phyloP scores from a whole-genome alignment of 2,888 invertebrate species.

The Euzophera pinguis region DNA sequence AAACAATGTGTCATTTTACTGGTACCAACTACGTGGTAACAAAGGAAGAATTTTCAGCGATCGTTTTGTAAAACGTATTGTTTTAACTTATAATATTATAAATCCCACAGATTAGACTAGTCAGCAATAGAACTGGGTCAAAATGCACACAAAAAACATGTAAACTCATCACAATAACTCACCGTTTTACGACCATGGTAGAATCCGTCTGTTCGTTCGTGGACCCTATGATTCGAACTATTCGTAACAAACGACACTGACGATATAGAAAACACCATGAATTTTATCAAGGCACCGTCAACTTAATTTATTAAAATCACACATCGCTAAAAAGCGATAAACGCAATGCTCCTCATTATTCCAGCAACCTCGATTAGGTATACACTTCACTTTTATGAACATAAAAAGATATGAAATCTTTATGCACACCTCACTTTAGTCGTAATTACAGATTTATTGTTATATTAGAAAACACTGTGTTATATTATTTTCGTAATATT shows the following conservation, averaged over 20 bases:
- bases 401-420: constrained; percentile 38
- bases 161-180: constrained; percentile 41
- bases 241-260: constrained; percentile 67
- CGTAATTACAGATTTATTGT: constrained; percentile 17
- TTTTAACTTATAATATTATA: not conserved
- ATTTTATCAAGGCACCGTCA: constrained; percentile 69
- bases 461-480: too few species aligned
- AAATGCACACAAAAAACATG: constrained; percentile 15
- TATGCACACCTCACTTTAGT: constrained; percentile 27
- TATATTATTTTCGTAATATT: too few species aligned
- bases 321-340: constrained; percentile 75
- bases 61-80: not conserved
- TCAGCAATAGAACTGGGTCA: constrained; percentile 3
- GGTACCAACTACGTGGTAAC: not conserved
- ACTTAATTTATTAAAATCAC: constrained; percentile 67
- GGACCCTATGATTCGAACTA: constrained; percentile 79
- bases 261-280: constrained; percentile 72
- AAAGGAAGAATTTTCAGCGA: not conserved
- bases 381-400: constrained; percentile 65
- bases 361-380: constrained; percentile 49
- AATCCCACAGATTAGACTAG: not conserved
- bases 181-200: constrained; percentile 81
- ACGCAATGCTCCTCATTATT: constrained; percentile 66
- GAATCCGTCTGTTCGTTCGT: constrained; percentile 78
- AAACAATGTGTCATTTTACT: constrained; percentile 10